Conservation (phyloP, 2,888 invertebrate species). For the Caenorhabditis sp. region DNA sequence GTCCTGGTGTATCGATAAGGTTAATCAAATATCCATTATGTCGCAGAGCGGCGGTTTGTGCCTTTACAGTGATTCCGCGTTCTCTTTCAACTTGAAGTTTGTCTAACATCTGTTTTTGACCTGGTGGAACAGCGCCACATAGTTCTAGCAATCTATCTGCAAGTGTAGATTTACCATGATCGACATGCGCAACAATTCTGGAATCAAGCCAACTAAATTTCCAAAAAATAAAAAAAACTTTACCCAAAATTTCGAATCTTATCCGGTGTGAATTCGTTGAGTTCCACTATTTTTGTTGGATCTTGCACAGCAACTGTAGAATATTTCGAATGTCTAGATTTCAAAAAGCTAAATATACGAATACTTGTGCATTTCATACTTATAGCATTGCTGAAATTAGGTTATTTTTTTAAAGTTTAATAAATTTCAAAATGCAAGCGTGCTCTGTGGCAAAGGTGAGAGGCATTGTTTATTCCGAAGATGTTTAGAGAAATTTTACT, state of each 20-base stretch:
- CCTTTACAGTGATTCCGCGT: conserved; percentile 97
- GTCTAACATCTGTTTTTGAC: conserved; percentile 47
- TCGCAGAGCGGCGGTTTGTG: conserved; percentile 89
- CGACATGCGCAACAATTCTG: conserved; percentile 96
- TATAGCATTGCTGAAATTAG: neutral
- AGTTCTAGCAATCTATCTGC: conserved; percentile 92
- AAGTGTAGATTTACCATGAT: conserved; percentile 96
- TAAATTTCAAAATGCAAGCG: neutral
- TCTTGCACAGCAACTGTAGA: conserved; percentile 12
- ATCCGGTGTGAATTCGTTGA: conserved; percentile 51
- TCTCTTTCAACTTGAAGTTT: conserved; percentile 83
- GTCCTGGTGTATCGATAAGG: conserved; percentile 94
- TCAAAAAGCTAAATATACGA: neutral
- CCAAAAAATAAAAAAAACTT: neutral
- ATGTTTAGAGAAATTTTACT: neutral
- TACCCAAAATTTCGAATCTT: conserved; percentile 82
- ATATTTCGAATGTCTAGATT: neutral
- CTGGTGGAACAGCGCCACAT: conserved; percentile 76
- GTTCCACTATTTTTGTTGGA: conserved; percentile 38
- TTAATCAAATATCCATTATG: conserved; percentile 77
- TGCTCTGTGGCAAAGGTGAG: neutral
- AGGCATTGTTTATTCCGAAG: neutral
- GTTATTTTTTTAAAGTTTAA: neutral
- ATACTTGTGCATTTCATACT: neutral
- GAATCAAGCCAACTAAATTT: too few relatives aligned